Evolutionary conservation across 1,140 invertebrate species (phyloP), one percentile per base, ranked within the genome.

Genomic region (Drosophila nigromelanica): DNA sequence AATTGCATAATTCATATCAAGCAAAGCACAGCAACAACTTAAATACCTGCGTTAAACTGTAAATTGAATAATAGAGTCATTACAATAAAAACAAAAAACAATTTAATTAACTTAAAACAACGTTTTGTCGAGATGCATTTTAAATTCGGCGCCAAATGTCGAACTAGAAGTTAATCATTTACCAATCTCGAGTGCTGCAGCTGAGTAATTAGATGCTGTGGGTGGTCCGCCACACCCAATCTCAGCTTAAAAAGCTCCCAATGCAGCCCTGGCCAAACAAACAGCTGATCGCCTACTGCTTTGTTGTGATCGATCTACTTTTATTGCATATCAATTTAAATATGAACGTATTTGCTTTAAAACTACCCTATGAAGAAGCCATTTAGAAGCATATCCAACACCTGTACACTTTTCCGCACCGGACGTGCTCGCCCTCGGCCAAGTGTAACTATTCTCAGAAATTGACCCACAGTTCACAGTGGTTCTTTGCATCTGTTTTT

Each of bases 1-100:
- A 56, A 86, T 86, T 72, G 73, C 69, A 77, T 68, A 74, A 67
- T 47, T 73, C 64, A 80, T 76, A 78, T 83, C 72, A 73, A 69
- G 27, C 24, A 55, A 59, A 58, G 63, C 78, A 80, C 78, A 80
- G 67, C 33, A 73, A 63, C 54, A 70, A 80, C 47, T 76, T 76
- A 47, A 85, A 67, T 60, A 85, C 73, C 73, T 83, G 74, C 70
- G 79, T 82, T 58, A 59, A 81, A 73, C 33, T 79, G 83, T 89
- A 89, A 82, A 78, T 89, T 72, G 54, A 73, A 79, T 52, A 69
- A 45, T 75, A 87, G 68, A 56, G 56, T 71, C 66, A 64, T 79
- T 75, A 64, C 61, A 73, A 78, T 63, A 71, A 64, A 18, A 18
- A 18, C 18, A 24, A 24, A 27, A 75, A 78, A 40, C 24, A 43